phyloP scores from a whole-genome alignment of 2,888 invertebrate species.

The Lasioglossum villosulum region DNA sequence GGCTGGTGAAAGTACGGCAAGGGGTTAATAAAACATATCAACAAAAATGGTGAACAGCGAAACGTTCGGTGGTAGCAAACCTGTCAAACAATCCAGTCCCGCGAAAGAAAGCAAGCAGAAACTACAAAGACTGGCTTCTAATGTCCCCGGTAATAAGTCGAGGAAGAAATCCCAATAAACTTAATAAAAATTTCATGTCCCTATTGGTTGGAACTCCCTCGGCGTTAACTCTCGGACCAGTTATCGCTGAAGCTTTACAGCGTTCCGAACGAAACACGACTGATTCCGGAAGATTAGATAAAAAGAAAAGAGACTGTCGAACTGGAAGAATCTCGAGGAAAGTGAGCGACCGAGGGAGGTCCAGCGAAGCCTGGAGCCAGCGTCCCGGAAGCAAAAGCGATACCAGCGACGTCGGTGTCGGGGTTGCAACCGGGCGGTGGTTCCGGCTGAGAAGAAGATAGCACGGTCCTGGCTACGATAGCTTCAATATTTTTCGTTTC shows the following conservation, averaged over 20 bases:
- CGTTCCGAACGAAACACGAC: not conserved
- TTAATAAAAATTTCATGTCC: constrained; percentile 1
- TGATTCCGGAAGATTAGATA: not conserved
- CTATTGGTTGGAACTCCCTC: constrained; percentile 9
- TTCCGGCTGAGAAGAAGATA: not conserved
- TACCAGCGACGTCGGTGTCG: not conserved
- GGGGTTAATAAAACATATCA: not conserved
- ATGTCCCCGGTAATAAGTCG: not conserved
- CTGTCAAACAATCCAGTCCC: not conserved
- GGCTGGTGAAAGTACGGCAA: no score
- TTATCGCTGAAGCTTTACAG: not conserved
- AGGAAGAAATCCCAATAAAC: not conserved
- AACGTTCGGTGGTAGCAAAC: not conserved
- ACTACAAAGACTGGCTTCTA: not conserved
- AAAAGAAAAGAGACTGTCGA: not conserved
- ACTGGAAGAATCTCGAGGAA: not conserved
- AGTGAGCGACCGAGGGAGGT: not conserved
- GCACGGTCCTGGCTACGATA: constrained; percentile 34
- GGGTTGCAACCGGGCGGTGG: not conserved
- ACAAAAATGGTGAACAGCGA: not conserved
- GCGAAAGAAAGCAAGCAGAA: not conserved
- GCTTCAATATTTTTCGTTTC: constrained; percentile 78
- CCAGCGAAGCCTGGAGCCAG: not conserved
- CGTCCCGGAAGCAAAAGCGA: constrained; percentile 6
- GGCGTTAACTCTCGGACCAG: not conserved